Percentiles rank a stretch among this genome's conserved stretches.
Evolutionary conservation across 2,113 vertebrate genomes (phyloP).

Genomic region (Zosterops pallidus): DNA sequence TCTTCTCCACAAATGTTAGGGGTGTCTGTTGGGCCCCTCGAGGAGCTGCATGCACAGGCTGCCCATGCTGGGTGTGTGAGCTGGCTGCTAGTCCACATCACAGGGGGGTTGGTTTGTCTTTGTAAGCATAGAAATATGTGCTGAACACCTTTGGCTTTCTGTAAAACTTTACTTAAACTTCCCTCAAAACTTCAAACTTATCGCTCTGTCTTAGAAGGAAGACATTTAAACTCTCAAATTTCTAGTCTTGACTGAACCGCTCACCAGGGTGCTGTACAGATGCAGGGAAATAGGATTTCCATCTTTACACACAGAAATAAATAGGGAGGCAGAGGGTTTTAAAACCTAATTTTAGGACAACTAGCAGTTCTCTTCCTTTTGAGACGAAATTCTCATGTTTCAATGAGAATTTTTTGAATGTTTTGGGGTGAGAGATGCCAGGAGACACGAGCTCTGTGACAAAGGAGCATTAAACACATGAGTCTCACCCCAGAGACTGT

Average conservation of each 20-base stretch:
- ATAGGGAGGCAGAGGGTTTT: background rate
- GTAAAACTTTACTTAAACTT: background rate
- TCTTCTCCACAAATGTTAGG: background rate
- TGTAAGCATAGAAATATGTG: background rate
- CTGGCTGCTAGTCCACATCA: background rate
- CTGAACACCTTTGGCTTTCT: background rate
- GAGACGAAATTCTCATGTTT: background rate
- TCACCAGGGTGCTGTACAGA: background rate
- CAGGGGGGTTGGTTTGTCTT: background rate
- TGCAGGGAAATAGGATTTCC: background rate
- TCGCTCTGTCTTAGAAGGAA: background rate
- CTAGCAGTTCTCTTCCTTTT: background rate
- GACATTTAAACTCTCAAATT: background rate
- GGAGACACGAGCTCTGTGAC: background rate
- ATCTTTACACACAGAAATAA: background rate
- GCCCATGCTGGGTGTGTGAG: background rate
- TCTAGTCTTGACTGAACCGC: background rate
- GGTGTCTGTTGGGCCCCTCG: fast-evolving
- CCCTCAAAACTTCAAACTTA: background rate
- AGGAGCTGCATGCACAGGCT: background rate
- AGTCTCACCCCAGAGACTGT: background rate
- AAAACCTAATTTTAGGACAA: background rate
- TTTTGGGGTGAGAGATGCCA: background rate
- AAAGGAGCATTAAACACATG: fast-evolving
- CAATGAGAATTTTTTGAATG: background rate